A percentile compares a stretch with the other conserved stretches of the same genome.
Evolutionary conservation across 2,797 vertebrate species (phyloP).

Genomic region (Phoeniculus purpureus): DNA sequence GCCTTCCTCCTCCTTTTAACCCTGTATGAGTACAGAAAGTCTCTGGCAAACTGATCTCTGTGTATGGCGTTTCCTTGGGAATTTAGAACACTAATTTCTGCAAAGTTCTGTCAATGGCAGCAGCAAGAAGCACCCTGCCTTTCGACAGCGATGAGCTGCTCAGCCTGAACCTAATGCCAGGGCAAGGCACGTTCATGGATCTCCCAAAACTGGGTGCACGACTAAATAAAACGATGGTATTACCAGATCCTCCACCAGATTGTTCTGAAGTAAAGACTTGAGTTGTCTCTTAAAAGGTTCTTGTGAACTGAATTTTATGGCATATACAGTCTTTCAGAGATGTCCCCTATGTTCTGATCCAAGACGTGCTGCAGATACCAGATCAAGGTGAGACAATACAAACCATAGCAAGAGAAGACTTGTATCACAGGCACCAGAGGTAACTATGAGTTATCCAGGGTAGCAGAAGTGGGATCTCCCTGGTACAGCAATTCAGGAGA

Average conservation of each 20-base stretch:
- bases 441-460: background rate
- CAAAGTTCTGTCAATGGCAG: background rate
- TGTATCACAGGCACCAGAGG: background rate
- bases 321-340: background rate
- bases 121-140: background rate
- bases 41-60: background rate
- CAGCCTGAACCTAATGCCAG: background rate
- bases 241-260: background rate
- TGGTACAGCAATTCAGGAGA: background rate
- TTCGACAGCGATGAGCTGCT: accelerated
- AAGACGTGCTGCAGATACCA: accelerated
- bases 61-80: background rate
- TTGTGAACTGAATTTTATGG: background rate
- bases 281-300: background rate
- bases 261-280: background rate
- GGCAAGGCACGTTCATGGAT: background rate
- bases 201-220: background rate
- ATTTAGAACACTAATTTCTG: background rate
- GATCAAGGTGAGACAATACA: background rate
- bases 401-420: background rate
- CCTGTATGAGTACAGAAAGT: background rate
- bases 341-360: background rate
- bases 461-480: background rate
- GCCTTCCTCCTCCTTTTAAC: background rate
- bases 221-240: background rate